A percentile compares a stretch with the other conserved stretches of the same genome.
phyloP scores from a whole-genome alignment of 2,797 vertebrate species.

The Ara ararauna region DNA sequence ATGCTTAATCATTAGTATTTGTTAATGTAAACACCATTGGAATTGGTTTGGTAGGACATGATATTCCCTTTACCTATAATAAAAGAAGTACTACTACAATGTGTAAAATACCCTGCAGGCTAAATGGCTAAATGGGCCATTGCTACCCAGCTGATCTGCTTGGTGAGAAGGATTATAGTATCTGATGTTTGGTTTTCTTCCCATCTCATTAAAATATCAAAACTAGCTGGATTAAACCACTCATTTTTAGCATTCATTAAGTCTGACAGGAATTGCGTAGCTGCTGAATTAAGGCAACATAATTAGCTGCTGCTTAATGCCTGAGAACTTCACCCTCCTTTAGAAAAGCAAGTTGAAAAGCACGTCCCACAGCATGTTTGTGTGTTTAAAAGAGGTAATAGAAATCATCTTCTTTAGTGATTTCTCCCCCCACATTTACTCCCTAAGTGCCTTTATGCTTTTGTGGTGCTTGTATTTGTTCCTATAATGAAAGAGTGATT shows the following conservation, averaged over 20 bases:
- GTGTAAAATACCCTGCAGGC: not conserved
- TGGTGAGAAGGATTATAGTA: not conserved
- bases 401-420: not conserved
- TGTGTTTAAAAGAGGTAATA: not conserved
- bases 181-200: not conserved
- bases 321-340: not conserved
- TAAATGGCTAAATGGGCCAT: not conserved
- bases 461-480: not conserved
- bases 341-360: not conserved
- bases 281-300: not conserved
- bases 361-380: not conserved
- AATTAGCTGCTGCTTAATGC: not conserved
- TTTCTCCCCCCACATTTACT: not conserved
- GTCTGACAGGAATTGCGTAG: not conserved
- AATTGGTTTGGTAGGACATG: not conserved
- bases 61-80: not conserved
- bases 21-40: not conserved
- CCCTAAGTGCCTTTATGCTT: not conserved
- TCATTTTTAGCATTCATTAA: not conserved
- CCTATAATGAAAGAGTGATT: not conserved
- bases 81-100: not conserved
- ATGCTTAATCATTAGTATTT: not conserved
- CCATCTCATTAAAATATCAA: not conserved
- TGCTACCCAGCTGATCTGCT: not conserved
- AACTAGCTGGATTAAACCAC: not conserved